Evolutionary conservation across 2,113 vertebrate species (phyloP), one percentile per base, ranked within the genome.

Genomic region (Sorex fumeus): DNA sequence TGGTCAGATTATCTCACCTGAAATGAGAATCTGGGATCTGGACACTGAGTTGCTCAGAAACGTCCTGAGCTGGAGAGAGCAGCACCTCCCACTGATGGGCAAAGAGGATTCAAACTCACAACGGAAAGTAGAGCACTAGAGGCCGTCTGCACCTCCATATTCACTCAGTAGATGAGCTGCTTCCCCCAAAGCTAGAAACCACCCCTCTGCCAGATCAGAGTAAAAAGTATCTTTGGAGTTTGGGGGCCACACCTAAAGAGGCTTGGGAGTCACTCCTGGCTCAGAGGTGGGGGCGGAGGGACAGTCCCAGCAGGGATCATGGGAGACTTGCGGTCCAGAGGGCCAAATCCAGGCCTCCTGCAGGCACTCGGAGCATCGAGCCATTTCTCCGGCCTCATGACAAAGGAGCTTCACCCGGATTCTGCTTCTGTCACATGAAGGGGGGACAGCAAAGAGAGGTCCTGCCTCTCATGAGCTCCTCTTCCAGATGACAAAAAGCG

Each of bases 381-480:
- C 19, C 57, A 23, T 60, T 60, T 60, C 57, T 60, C 57, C 18
- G 18, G 57, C 18, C 57, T 1, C 19, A 19, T 75, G 45, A 84
- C 27, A 87, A 85, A 81, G 80, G 36, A 50, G 36, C 70, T 92
- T 91, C 40, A 81, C n/a, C 89, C 88, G 27, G 69, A 87, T 64
- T 77, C 71, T 91, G 81, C n/a, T 50, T 93, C 60, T 57, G 50
- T 69, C 60, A 72, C 57, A 30, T 3, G n/a, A 43, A 71, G 30
- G 92, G 76, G 13, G 15, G 36, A 90, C 88, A 92, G 83, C 36
- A 72, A 53, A 87, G 90, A 50, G 34, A 81, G 32, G 69, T 84
- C 28, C 1, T 90, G 60, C 60, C 34, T 21, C 15, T 69, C 77
- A 21, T 3, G 40, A 21, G 5, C 57, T 70, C 25, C 79, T 50